Base-by-base conservation (phyloP, 2,797 vertebrate genomes). In the Myotis daubentonii region DNA sequence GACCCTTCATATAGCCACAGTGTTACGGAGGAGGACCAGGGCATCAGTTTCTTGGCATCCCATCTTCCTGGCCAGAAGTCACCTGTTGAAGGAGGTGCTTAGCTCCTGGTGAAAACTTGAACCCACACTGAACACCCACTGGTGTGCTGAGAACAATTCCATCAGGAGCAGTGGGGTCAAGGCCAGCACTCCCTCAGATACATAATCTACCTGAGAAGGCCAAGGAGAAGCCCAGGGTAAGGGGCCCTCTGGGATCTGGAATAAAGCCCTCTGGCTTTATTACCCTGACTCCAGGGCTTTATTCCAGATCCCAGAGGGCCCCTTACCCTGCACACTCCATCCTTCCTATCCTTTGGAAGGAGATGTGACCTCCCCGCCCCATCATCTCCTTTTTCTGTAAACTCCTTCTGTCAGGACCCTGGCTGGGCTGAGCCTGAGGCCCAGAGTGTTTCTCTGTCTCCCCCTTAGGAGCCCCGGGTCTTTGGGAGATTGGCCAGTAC, bases 61-160 rank as follows among this genome's bases (percentile, higher is more conserved):
- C 0, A 3, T 8, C 38, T 93, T 79, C 74, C 79, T 57, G 60
- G 53, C 25, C 30, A 9, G 23, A 87, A 81, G 20, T 28, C 51
- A 19, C 30, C 7, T 49, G 49, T 15, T 79, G 79, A 62, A 68
- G 86, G 55, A 93, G n/a, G 12, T 3, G 5, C 30, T 51, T 78
- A 19, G 19, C 3, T 53, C 47, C 20, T 1, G 3, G 66, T 23
- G 23, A 70, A 83, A 84, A 79, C 28, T n/a, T n/a, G n/a, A n/a
- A n/a, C n/a, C n/a, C 3, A 0, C 30, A 81, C 55, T 51, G 11
- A 65, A 30, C 0, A 30, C 1, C 6, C 0, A 10, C 5, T 16
- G 51, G 22, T 44, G 25, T 23, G 60, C 28, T 19, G 66, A 92
- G 57, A 44, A 62, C 49, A 53, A 17, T 5, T 1, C n/a, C 2